Evolutionary conservation across 37 sponge, comb jelly and placozoan species (phyloP), one percentile per base, ranked within the genome.

Genomic region (Cliona cf. orientalis): DNA sequence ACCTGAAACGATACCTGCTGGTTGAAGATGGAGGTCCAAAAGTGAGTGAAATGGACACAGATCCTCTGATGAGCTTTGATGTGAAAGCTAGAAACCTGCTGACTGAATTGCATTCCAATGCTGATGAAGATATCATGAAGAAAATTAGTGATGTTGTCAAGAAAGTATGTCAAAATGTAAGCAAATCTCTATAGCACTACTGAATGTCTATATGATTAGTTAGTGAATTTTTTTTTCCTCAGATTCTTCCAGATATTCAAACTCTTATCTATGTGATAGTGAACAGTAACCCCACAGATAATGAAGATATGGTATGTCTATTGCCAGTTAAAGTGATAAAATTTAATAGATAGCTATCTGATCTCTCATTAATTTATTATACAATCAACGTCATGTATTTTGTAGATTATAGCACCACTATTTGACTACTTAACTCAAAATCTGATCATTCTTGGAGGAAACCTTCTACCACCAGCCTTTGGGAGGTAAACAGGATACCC

Each of bases 71-170:
- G n/a, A n/a, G n/a, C n/a, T n/a, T n/a, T n/a, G n/a, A n/a, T n/a
- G n/a, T n/a, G n/a, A n/a, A n/a, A n/a, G n/a, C n/a, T 9, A 31
- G 73, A 33, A 46, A 44, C 37, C 45, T 86, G 5, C 36, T 86
- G 53, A 41, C 21, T 36, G 55, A 29, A 38, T 9, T 86, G 7
- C 39, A 79, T 9, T 9, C 25, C 35, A 86, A 58, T 56, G 72
- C 80, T 11, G 72, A 72, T 23, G 80, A 86, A 3, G 87, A 86
- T 42, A 70, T 86, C 19, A 42, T 17, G 66, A 70, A 79, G 43
- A 86, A 79, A 53, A 66, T 75, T 23, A 6, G 21, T 0, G 26
- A 2, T 1, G 66, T 75, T 28, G 53, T 72, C 19, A 14, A 66
- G 29, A 39, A 78, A 6, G 28, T 86, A 1, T 63, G 53, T 1